Evolutionary conservation across 2,113 vertebrate genomes (phyloP).

Genomic region (Machaerirhynchus nigripectus): DNA sequence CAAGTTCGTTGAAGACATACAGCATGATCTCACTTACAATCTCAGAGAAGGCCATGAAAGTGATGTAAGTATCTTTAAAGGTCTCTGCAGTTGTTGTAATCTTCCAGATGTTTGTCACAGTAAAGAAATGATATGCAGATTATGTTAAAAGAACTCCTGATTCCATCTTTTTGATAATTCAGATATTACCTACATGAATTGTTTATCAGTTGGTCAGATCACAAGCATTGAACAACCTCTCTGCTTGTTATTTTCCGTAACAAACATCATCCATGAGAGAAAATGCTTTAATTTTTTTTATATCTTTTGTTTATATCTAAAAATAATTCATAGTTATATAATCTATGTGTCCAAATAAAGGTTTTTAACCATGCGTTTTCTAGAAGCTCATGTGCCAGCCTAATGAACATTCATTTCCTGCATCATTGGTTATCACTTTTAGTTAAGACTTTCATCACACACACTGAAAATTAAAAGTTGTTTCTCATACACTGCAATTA

Average conservation of each 20-base stretch:
- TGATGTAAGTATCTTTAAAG: conserved; percentile 80
- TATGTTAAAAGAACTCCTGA: background rate
- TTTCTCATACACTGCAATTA: background rate
- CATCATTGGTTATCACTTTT: background rate
- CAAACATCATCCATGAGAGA: background rate
- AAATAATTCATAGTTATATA: background rate
- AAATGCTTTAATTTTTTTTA: background rate
- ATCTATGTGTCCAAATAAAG: background rate
- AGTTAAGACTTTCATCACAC: background rate
- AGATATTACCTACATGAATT: background rate
- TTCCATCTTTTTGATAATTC: background rate
- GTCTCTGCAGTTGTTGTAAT: background rate
- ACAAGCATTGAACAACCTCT: background rate
- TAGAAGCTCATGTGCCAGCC: background rate
- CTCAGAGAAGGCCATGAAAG: conserved; percentile 93
- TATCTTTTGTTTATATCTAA: background rate
- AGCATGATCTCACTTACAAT: conserved; percentile 94
- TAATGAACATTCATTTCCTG: background rate
- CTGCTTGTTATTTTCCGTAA: background rate
- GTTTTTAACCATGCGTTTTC: background rate
- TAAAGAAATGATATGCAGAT: background rate
- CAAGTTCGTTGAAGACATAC: conserved; percentile 91
- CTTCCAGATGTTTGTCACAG: background rate
- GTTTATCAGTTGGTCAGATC: background rate
- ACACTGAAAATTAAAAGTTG: background rate